Evolutionary conservation across 1,140 invertebrate species (phyloP).

Genomic region (Pogonus chalceus): DNA sequence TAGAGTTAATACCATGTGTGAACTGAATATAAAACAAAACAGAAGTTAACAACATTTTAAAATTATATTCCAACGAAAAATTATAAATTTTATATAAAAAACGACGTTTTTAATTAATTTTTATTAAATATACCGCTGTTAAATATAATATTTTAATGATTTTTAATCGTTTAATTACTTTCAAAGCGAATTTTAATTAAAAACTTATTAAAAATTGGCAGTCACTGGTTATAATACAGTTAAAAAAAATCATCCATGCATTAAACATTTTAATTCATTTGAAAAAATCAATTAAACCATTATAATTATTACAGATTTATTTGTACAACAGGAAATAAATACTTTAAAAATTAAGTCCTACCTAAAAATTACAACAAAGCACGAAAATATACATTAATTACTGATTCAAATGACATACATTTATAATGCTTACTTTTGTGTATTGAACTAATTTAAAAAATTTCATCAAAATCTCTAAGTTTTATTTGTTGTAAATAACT

Average conservation of each 20-base stretch:
- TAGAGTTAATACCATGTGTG: not conserved
- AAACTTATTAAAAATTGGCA: not conserved
- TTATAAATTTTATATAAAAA: not conserved
- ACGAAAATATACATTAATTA: no score
- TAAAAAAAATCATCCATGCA: no score
- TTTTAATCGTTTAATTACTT: not conserved
- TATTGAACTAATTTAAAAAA: not conserved
- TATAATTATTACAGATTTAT: no score
- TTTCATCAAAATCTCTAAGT: not conserved
- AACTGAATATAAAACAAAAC: not conserved
- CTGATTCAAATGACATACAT: not conserved
- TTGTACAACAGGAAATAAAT: no score
- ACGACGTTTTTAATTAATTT: not conserved
- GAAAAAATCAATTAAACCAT: no score
- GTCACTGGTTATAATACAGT: no score
- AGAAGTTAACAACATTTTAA: not conserved
- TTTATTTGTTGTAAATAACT: not conserved
- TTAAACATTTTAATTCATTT: no score
- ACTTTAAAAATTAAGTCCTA: no score
- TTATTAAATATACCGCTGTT: not conserved
- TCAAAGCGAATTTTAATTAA: not conserved
- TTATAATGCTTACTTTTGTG: not conserved
- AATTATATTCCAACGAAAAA: not conserved
- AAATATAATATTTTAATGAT: not conserved
- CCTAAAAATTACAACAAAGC: no score